These are phyloP conservation scores for Aurelia aurita DNA, from an alignment of 30 jellyfish, hydroid and myxozoan genomes.

Conservation along the genomic window DNA sequence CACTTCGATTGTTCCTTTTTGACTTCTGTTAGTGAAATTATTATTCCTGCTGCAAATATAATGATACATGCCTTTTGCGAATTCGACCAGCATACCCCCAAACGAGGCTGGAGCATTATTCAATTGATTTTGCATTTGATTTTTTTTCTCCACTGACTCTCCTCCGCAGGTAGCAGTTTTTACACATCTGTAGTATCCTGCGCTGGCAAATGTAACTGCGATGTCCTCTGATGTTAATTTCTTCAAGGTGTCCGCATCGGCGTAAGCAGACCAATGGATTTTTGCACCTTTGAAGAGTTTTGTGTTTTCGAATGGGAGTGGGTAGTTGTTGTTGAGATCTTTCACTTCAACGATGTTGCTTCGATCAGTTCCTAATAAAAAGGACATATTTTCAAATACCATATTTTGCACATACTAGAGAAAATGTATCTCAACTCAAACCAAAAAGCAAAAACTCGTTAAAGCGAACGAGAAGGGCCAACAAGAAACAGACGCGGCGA, in stretches of 20 bases:
- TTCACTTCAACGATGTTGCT: conserved; percentile 75
- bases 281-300: conserved; percentile 75
- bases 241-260: neutral
- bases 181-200: conserved; percentile 82
- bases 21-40: conserved; percentile 88
- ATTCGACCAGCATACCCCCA: conserved; percentile 75
- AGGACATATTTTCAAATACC: too few species aligned
- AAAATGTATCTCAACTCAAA: too few species aligned
- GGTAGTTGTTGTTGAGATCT: conserved; percentile 81
- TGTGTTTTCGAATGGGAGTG: conserved; percentile 82
- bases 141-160: conserved; percentile 63
- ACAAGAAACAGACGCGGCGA: too few species aligned
- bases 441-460: too few species aligned
- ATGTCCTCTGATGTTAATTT: conserved; percentile 56
- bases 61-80: conserved; percentile 66
- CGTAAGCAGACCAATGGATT: conserved; percentile 52
- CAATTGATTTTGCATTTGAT: conserved; percentile 61
- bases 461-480: too few species aligned
- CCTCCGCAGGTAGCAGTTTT: conserved; percentile 53
- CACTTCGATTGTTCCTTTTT: conserved; percentile 73
- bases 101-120: conserved; percentile 96
- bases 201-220: conserved; percentile 79
- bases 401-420: too few species aligned
- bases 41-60: conserved; percentile 92
- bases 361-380: conserved; percentile 89